Base-by-base conservation (phyloP, 2,888 invertebrate species). In the Drosophila anomelani region DNA sequence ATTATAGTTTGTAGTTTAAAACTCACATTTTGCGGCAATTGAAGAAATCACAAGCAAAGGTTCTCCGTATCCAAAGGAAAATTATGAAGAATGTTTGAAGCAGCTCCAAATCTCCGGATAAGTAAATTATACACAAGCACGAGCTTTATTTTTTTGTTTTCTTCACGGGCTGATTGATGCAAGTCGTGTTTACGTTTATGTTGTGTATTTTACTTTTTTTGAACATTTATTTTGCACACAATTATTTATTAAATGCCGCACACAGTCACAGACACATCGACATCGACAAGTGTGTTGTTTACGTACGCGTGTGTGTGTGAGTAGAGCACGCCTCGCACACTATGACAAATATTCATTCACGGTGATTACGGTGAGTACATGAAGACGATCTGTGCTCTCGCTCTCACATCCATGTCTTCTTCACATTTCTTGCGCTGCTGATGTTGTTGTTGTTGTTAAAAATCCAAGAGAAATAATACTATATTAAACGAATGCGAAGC, bases 281-380 rank as follows among this genome's bases (percentile, higher is more conserved):
- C 32, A 56, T 70, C 67, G 72, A 34, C 51, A 69, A 12, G 32
- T 23, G 60, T 60, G 59, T 54, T 60, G 60, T 60, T 55, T 66
- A 69, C 56, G 63, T 49, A 69, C 55, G 36, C 44, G 62, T 38
- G 57, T 55, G 56, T 60, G 71, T 47, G 57, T 39, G 59, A 46
- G 46, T 47, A 38, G 32, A 63, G 63, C 63, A 63, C 63, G 61
- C 63, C 57, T 67, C 69, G 60, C 73, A 86, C 77, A 84, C 79
- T 76, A 69, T 78, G 71, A 86, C 87, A 85, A 73, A 85, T 78
- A 87, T 84, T 84, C 83, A 84, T 84, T 84, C 83, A 87, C 87
- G 81, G 60, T 57, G 60, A 68, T 78, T 80, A 86, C 88, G 34
- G 51, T 51, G 51, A 51, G 51, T 53, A 53, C 36, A 53, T 36